Evolutionary conservation across 2,888 invertebrate genomes (phyloP).

Genomic region (Linnaemya tessellans): DNA sequence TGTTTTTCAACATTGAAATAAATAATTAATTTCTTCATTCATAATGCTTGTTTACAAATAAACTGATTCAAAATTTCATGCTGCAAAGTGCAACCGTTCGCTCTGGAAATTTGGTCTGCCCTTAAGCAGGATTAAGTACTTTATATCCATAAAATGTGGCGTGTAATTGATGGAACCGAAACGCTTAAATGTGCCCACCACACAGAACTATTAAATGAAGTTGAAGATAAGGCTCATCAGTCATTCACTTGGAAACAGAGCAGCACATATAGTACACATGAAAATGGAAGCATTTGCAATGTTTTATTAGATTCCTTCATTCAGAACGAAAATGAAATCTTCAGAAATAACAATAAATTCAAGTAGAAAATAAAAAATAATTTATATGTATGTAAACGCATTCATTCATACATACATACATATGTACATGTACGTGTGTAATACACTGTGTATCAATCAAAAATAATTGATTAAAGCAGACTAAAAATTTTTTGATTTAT

Average conservation of each 20-base stretch:
- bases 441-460: neutral
- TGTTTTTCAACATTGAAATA: neutral
- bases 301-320: too few species aligned
- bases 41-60: conserved; percentile 11
- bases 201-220: too few species aligned
- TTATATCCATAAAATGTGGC: neutral
- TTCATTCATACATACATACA: too few species aligned
- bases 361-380: too few species aligned
- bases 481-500: neutral
- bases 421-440: too few species aligned
- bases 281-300: too few species aligned
- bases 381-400: too few species aligned
- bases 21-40: conserved; percentile 3
- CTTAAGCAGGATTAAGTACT: neutral
- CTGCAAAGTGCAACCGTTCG: neutral
- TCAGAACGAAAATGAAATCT: too few species aligned
- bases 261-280: too few species aligned
- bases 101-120: neutral
- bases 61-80: conserved; percentile 13
- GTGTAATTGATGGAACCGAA: neutral
- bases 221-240: neutral
- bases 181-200: neutral
- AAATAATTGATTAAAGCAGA: too few species aligned
- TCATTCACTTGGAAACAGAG: neutral
- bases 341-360: too few species aligned